phyloP scores from a whole-genome alignment of 2,888 invertebrate species.

The Chymomyza amoena region DNA sequence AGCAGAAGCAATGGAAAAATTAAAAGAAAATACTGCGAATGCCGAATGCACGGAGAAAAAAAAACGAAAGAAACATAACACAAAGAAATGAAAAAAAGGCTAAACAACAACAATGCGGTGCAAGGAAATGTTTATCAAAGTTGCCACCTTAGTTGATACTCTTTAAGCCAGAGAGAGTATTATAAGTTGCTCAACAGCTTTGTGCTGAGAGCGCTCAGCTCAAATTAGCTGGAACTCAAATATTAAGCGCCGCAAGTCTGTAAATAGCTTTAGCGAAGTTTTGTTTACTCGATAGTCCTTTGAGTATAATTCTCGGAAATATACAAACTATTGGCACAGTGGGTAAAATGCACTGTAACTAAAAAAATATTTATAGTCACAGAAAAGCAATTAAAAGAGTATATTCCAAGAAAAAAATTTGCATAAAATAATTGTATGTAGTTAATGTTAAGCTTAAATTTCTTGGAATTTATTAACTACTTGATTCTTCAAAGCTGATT shows the following conservation, averaged over 20 bases:
- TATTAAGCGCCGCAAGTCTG: not conserved
- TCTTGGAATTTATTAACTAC: too few species aligned
- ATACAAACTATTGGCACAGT: too few species aligned
- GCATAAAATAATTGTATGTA: too few species aligned
- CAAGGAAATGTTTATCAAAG: constrained; percentile 64
- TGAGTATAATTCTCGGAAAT: not conserved
- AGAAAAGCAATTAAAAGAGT: too few species aligned
- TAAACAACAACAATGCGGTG: constrained; percentile 61
- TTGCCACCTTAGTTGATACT: constrained; percentile 20
- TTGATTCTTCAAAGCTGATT: too few species aligned
- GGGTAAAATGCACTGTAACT: too few species aligned
- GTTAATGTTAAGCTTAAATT: too few species aligned
- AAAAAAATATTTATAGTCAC: too few species aligned
- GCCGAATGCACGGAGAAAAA: constrained; percentile 16
- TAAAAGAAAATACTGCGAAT: constrained; percentile 64
- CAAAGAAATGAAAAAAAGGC: constrained; percentile 14
- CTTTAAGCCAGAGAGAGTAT: not conserved
- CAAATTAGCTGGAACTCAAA: not conserved
- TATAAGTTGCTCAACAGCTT: not conserved
- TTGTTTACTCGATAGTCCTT: not conserved
- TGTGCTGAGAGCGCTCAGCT: not conserved
- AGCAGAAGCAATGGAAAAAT: constrained; percentile 39
- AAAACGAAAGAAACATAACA: constrained; percentile 20
- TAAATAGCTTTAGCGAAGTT: not conserved
- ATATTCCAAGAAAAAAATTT: too few species aligned